Evolutionary conservation across 2,113 vertebrate species (phyloP).

Genomic region (Atrichornis clamosus): DNA sequence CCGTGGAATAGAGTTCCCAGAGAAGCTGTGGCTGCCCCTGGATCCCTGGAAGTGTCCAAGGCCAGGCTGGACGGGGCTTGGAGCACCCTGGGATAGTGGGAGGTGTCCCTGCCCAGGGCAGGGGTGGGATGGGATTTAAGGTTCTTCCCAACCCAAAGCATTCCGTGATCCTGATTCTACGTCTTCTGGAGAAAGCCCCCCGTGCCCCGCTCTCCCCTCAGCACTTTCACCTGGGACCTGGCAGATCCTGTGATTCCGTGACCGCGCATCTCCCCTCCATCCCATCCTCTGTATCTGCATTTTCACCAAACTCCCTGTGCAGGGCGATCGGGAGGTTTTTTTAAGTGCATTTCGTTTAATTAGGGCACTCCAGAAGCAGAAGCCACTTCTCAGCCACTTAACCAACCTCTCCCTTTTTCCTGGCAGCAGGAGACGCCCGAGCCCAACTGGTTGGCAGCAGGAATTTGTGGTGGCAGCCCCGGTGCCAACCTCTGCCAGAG

Average conservation of each 20-base stretch:
- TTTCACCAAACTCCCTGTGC: neutral
- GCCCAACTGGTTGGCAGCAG: neutral
- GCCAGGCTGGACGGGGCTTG: neutral
- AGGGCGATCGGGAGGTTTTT: neutral
- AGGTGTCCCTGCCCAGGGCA: neutral
- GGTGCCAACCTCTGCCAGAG: neutral
- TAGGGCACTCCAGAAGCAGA: neutral
- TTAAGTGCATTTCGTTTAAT: neutral
- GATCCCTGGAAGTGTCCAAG: neutral
- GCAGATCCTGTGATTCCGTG: neutral
- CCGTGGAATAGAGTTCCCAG: neutral
- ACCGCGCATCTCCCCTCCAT: neutral
- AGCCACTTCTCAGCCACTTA: neutral
- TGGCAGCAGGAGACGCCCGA: neutral
- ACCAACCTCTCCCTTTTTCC: neutral
- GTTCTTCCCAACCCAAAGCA: neutral
- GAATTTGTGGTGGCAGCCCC: neutral
- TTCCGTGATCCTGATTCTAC: neutral
- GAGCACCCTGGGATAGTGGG: neutral
- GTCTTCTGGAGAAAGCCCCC: neutral
- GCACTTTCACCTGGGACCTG: fast-evolving
- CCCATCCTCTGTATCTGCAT: neutral
- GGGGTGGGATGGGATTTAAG: neutral
- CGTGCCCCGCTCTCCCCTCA: fast-evolving
- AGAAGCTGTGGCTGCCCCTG: neutral